Evolutionary conservation across 2,797 vertebrate species (phyloP).

Genomic region (Neostethus bicornis): DNA sequence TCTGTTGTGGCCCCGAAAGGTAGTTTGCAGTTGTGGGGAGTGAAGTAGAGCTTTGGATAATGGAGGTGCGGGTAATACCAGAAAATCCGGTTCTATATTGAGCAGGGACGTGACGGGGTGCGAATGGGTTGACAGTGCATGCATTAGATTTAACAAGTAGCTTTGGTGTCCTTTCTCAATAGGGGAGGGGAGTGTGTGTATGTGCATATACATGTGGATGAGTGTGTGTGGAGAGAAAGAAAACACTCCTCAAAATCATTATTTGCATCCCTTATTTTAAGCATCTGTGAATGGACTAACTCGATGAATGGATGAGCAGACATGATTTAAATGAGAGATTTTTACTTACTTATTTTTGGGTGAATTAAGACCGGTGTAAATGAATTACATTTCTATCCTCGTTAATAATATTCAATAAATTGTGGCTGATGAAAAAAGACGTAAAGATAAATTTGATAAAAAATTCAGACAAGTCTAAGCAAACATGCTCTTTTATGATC

Average conservation of each 20-base stretch:
- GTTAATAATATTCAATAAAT: too few relatives aligned
- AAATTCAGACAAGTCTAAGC: neutral
- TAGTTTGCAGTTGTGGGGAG: constrained; percentile 50
- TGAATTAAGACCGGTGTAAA: too few relatives aligned
- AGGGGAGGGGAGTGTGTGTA: constrained; percentile 52
- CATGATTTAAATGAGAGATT: constrained; percentile 61
- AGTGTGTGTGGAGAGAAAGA: constrained; percentile 13
- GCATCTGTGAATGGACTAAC: constrained; percentile 25
- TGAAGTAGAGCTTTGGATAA: constrained; percentile 69
- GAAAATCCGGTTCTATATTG: constrained; percentile 87
- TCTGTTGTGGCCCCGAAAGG: constrained; percentile 47
- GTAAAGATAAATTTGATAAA: too few relatives aligned
- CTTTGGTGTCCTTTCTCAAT: constrained; percentile 82
- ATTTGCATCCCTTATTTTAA: constrained; percentile 26
- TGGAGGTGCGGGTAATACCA: constrained; percentile 83
- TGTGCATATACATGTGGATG: constrained; percentile 28
- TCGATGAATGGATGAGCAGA: constrained; percentile 53
- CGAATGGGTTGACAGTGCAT: constrained; percentile 85
- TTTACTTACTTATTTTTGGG: too few relatives aligned
- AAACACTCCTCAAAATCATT: constrained; percentile 37
- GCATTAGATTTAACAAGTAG: constrained; percentile 86
- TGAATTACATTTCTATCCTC: too few relatives aligned
- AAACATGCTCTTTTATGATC: too few relatives aligned
- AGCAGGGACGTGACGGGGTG: constrained; percentile 87
- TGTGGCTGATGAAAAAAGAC: too few relatives aligned